Evolutionary conservation across 2,113 vertebrate genomes (phyloP), one percentile per base, ranked within the genome.

Genomic region (Zootoca vivipara): DNA sequence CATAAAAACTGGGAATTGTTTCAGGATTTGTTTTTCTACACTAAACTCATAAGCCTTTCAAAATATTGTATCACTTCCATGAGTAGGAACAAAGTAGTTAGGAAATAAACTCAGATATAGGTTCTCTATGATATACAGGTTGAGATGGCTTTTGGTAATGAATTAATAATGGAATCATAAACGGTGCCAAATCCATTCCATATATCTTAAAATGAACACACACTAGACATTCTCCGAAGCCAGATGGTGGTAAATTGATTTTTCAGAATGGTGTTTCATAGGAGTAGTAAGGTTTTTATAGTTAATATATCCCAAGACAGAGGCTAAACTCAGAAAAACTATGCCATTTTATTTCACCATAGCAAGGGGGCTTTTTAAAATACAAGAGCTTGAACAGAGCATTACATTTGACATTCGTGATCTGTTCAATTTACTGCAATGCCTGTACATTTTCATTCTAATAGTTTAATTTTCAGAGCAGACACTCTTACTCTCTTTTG

Each of bases 221-320:
- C 33, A 58, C 30, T 46, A 28, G n/a, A 58, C 65, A 72, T 38
- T 56, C 1, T 38, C 42, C 56, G 24, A 80, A 72, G 33, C 65
- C 78, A 87, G 78, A 87, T 87, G 85, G 78, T 81, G 18, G 78
- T 20, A 87, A 81, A 87, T 73, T 72, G 67, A 70, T 40, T 81
- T 30, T 81, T 81, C 81, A 72, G 35, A 81, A 56, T 72, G 8
- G 46, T 56, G 26, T 87, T 81, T 40, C 52, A n/a, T 58, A 72
- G 56, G 46, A 56, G 16, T 62, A 58, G 46, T 58, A 87, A 72
- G 46, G 15, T 62, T 87, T 75, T 80, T 72, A 58, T 72, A 72
- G 67, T 87, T 81, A 81, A 58, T 81, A 81, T 87, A 62, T 81
- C 46, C 67, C 78, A 87, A 73, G 67, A 58, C 62, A 15, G 46